phyloP scores from a whole-genome alignment of 2,113 vertebrate genomes.

The Dicrurus megarhynchus region DNA sequence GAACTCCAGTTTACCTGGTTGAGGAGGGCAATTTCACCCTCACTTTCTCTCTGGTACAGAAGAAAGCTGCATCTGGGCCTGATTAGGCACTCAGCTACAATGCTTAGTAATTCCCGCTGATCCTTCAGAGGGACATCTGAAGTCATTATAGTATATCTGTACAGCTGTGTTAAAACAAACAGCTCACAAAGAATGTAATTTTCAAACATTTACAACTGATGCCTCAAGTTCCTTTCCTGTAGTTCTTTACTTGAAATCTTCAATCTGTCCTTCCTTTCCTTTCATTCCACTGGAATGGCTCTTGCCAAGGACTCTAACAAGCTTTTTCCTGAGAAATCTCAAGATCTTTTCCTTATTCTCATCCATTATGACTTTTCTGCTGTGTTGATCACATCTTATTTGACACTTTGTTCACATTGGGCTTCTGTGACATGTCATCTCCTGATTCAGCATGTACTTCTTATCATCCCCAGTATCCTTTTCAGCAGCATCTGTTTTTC shows the following conservation, averaged over 20 bases:
- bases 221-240: constrained; percentile 56
- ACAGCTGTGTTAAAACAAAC: constrained; percentile 65
- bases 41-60: not conserved
- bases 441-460: not conserved
- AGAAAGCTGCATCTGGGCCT: not conserved
- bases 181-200: constrained; percentile 61
- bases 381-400: not conserved
- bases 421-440: not conserved
- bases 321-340: constrained; percentile 1
- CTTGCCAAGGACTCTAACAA: constrained; percentile 10
- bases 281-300: not conserved
- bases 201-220: constrained; percentile 61
- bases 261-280: constrained; percentile 41
- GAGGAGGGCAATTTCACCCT: not conserved
- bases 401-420: not conserved
- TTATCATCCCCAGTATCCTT: not conserved
- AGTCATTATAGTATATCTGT: constrained; percentile 45
- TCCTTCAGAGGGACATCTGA: constrained; percentile 35
- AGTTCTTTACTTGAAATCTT: constrained; percentile 48
- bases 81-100: not conserved
- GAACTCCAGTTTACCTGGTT: not conserved
- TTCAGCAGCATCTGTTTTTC: not conserved
- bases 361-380: not conserved
- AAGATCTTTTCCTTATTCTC: not conserved
- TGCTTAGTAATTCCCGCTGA: not conserved